phyloP scores from a whole-genome alignment of 2,797 vertebrate species.

The Poeciliopsis paucimaculata region DNA sequence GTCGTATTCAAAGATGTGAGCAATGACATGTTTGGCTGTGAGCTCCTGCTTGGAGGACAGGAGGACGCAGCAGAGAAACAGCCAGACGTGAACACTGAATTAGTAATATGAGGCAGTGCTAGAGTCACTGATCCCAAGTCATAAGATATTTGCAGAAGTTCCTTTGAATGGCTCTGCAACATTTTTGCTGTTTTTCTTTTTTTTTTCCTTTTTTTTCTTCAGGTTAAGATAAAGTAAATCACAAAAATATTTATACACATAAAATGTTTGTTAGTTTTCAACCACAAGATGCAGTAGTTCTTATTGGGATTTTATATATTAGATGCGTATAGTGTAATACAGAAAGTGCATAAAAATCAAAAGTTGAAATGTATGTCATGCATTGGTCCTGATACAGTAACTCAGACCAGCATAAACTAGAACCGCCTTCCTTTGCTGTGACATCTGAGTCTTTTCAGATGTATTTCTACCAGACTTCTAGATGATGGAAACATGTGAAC shows the following conservation, averaged over 20 bases:
- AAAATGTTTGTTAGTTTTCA: background rate
- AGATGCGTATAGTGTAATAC: background rate
- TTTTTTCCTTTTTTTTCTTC: background rate
- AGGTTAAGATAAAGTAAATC: background rate
- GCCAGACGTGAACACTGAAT: conserved; percentile 17
- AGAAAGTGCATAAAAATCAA: background rate
- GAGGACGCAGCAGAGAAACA: conserved; percentile 15
- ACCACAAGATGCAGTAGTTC: background rate
- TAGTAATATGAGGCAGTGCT: conserved; percentile 7
- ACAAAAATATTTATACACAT: background rate
- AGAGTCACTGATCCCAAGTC: conserved; percentile 4
- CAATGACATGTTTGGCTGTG: conserved; percentile 41
- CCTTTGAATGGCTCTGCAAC: conserved; percentile 1
- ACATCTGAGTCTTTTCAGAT: background rate
- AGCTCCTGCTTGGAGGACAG: conserved; percentile 51
- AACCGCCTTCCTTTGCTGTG: background rate
- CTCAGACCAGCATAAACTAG: background rate
- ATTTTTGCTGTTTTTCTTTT: background rate
- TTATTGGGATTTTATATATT: background rate
- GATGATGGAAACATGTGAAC: background rate
- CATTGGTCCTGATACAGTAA: background rate
- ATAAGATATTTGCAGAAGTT: conserved; percentile 7
- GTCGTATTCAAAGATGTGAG: conserved; percentile 44
- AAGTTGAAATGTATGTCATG: background rate
- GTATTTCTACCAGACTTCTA: background rate